Percentiles rank a stretch among this genome's conserved stretches.
These are phyloP conservation scores for Trachelus iudaicus DNA, from an alignment of 2,888 invertebrate genomes.

Conservation along the genomic window DNA sequence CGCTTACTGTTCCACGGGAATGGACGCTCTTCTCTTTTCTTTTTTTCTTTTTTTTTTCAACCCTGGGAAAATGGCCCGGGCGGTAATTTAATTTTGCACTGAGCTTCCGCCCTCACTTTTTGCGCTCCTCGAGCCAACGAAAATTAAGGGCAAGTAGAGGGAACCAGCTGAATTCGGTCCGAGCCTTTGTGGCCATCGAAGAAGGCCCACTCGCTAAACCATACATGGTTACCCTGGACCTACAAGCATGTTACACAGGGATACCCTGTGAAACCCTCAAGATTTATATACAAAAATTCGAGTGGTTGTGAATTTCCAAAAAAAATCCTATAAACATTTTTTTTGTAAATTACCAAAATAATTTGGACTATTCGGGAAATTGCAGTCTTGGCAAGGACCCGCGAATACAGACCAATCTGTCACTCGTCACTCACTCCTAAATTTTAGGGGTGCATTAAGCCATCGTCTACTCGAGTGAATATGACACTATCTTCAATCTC, in stretches of 20 bases:
- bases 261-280: too few species aligned
- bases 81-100: constrained; percentile 25
- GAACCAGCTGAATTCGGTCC: background rate
- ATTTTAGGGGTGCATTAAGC: constrained; percentile 16
- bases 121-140: constrained; percentile 8
- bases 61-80: constrained; percentile 18
- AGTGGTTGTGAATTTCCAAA: too few species aligned
- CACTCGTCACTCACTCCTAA: background rate
- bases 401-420: background rate
- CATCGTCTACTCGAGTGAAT: constrained; percentile 21
- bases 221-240: background rate
- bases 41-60: constrained; percentile 5
- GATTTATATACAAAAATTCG: too few species aligned
- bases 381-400: background rate
- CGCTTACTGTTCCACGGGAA: constrained; percentile 15
- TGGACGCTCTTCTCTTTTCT: constrained; percentile 12
- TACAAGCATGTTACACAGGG: too few species aligned
- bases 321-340: too few species aligned
- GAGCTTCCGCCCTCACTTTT: constrained; percentile 24
- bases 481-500: constrained; percentile 26
- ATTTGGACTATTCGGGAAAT: background rate
- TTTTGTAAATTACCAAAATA: background rate
- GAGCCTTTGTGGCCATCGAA: constrained; percentile 3
- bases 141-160: background rate
- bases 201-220: background rate